Percentiles rank a stretch among this genome's conserved stretches.
Conservation (phyloP, 2,888 invertebrate genomes). For the Synanthedon tipuliformis region DNA sequence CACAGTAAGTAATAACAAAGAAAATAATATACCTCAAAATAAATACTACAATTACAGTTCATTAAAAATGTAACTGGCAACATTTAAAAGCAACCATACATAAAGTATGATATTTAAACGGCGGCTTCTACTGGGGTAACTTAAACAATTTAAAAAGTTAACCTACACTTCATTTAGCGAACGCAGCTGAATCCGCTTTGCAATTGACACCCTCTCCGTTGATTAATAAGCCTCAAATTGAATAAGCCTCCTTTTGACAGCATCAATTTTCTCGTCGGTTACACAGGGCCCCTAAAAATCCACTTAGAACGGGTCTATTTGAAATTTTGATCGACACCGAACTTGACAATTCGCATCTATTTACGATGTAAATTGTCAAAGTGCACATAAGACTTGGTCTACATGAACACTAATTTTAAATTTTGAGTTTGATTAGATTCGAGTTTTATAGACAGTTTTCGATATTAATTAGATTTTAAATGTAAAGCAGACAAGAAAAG, state of each 20-base stretch:
- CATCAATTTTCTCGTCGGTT: slow-evolving; percentile 62
- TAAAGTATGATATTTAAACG: too few relatives aligned
- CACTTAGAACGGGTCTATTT: slow-evolving; percentile 59
- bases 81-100: too few relatives aligned
- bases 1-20: too few relatives aligned
- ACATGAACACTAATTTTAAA: too few relatives aligned
- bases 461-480: too few relatives aligned
- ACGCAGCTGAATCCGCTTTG: slow-evolving; percentile 1
- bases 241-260: slow-evolving; percentile 60
- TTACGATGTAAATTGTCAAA: slow-evolving; percentile 69
- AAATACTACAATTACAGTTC: too few relatives aligned
- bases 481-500: too few relatives aligned
- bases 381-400: slow-evolving; percentile 11
- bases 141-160: slow-evolving; percentile 1
- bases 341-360: slow-evolving; percentile 65
- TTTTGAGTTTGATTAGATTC: too few relatives aligned
- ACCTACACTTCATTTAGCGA: neutral
- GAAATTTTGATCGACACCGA: slow-evolving; percentile 63
- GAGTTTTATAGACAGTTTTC: too few relatives aligned
- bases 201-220: slow-evolving; percentile 23
- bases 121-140: neutral
- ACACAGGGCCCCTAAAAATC: slow-evolving; percentile 56
- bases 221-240: slow-evolving; percentile 66
- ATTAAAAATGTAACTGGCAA: too few relatives aligned
- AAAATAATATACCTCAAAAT: too few relatives aligned